A percentile compares a stretch with the other conserved stretches of the same genome.
Evolutionary conservation across 2,113 vertebrate genomes (phyloP).

Genomic region (Dendropsophus ebraccatus): DNA sequence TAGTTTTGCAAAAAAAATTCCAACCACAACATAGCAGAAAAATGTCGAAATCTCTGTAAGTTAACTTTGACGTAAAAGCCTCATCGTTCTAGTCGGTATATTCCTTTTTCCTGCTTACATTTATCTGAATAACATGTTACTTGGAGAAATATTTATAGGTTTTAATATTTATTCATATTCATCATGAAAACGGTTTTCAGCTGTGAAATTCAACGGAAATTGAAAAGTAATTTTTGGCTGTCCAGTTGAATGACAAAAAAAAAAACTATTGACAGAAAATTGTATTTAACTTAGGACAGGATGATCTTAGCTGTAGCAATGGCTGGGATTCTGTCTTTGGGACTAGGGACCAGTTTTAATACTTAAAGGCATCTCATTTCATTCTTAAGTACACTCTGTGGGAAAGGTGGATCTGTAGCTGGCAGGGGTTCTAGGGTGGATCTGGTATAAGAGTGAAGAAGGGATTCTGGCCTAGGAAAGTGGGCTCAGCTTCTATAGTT

Average conservation of each 20-base stretch:
- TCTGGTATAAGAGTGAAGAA: neutral
- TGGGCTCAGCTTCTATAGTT: neutral
- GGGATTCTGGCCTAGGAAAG: neutral
- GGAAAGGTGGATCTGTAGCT: neutral
- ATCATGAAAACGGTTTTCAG: slow-evolving; percentile 11
- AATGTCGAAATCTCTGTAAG: neutral
- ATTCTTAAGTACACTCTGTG: neutral
- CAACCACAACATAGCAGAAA: neutral
- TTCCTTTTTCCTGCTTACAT: neutral
- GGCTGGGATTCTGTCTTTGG: neutral
- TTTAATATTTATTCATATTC: slow-evolving; percentile 7
- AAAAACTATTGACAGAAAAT: slow-evolving; percentile 7
- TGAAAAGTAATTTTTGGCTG: neutral
- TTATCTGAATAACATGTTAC: slow-evolving; percentile 6
- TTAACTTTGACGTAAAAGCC: too few species aligned
- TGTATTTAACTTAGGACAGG: neutral
- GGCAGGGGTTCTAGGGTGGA: neutral
- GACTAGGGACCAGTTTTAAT: neutral
- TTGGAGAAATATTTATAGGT: neutral
- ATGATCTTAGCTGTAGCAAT: neutral
- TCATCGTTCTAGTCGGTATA: too few species aligned
- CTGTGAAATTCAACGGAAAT: slow-evolving; percentile 44
- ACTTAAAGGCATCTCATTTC: neutral
- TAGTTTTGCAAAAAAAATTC: too few species aligned
- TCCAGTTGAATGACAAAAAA: slow-evolving; percentile 11